phyloP scores from a whole-genome alignment of 2,113 vertebrate species.

The Mustela lutreola region DNA sequence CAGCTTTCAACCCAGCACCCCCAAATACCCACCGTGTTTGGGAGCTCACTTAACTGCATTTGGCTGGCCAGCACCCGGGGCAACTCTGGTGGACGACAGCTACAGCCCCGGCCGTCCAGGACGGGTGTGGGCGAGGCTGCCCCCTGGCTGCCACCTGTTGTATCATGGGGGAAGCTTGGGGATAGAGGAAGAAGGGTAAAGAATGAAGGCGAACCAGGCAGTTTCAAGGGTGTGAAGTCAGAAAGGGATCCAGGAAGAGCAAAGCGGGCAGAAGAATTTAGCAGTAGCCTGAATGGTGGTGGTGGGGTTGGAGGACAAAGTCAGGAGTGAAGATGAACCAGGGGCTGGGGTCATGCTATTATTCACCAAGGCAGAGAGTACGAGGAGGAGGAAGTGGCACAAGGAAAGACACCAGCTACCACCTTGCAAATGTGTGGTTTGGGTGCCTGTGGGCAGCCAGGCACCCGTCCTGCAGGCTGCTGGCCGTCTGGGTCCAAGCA shows the following conservation, averaged over 20 bases:
- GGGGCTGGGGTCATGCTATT: fast-evolving
- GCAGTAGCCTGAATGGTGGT: not conserved
- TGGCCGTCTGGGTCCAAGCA: not conserved
- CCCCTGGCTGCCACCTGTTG: not conserved
- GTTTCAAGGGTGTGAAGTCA: not conserved
- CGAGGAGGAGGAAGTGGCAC: fast-evolving
- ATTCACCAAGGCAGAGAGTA: not conserved
- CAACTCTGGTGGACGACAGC: not conserved
- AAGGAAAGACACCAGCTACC: not conserved
- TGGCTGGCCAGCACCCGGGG: not conserved
- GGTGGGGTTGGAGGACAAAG: not conserved
- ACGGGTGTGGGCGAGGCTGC: not conserved
- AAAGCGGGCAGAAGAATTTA: not conserved
- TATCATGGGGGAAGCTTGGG: not conserved
- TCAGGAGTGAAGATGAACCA: not conserved
- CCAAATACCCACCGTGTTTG: not conserved
- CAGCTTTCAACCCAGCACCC: not conserved
- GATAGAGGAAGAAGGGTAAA: not conserved
- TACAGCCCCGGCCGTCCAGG: not conserved
- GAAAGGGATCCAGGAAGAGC: not conserved
- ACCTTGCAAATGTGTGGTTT: not conserved
- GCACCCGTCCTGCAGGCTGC: not conserved
- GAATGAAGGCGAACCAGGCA: not conserved
- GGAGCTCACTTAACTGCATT: not conserved
- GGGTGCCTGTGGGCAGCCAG: not conserved